phyloP scores from a whole-genome alignment of 2,797 vertebrate species.

The Thamnophis elegans region DNA sequence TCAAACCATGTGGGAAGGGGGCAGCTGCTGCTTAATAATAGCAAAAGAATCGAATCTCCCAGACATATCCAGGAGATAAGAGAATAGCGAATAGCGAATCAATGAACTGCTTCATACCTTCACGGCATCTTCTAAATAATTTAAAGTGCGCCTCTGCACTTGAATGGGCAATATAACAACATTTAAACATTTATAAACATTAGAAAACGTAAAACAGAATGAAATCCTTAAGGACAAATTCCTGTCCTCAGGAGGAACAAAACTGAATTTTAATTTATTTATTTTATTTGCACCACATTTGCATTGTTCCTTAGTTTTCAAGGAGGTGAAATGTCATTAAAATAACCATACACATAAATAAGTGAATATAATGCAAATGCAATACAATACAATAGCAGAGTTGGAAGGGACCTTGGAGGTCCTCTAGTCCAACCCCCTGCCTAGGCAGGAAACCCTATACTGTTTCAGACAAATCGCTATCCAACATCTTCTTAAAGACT shows the following conservation, averaged over 20 bases:
- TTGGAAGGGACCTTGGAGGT: too few relatives aligned
- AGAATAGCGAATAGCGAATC: slow-evolving; percentile 57
- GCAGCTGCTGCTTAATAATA: slow-evolving; percentile 51
- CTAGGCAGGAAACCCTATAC: too few relatives aligned
- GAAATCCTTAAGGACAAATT: slow-evolving; percentile 18
- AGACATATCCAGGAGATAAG: slow-evolving; percentile 51
- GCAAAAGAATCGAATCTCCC: slow-evolving; percentile 16
- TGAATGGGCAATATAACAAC: slow-evolving; percentile 35
- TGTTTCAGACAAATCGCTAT: too few relatives aligned
- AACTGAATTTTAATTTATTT: not conserved
- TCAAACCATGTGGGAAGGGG: slow-evolving; percentile 49
- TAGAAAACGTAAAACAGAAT: slow-evolving; percentile 34
- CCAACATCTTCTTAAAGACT: too few relatives aligned
- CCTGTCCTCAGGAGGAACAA: not conserved
- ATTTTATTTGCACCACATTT: not conserved
- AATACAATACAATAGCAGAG: too few relatives aligned
- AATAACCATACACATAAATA: not conserved
- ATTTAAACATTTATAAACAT: slow-evolving; percentile 13
- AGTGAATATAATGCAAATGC: not conserved
- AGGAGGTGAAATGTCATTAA: not conserved
- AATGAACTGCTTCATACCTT: slow-evolving; percentile 59
- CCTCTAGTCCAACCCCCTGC: too few relatives aligned
- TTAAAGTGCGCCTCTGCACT: slow-evolving; percentile 36
- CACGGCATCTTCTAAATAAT: slow-evolving; percentile 57
- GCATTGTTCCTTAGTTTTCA: not conserved